Evolutionary conservation across 2,888 invertebrate species (phyloP).

Genomic region (Merodon equestris): DNA sequence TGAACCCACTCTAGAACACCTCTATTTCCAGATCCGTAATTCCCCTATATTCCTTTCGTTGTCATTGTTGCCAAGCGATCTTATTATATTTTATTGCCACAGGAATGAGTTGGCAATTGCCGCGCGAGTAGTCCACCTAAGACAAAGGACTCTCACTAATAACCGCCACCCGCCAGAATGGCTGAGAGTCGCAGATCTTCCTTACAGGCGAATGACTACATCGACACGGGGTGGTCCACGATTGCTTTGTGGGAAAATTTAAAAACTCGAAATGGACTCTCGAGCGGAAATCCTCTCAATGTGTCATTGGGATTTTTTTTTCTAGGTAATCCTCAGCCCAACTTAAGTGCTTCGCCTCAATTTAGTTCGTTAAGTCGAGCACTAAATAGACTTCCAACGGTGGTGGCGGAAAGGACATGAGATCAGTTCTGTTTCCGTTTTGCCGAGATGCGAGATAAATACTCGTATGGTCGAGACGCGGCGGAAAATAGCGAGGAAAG

Average conservation of each 20-base stretch:
- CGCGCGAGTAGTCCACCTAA: conserved; percentile 39
- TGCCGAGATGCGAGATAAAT: no score
- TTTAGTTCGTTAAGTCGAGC: conserved; percentile 61
- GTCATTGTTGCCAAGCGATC: conserved; percentile 49
- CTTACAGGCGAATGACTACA: no score
- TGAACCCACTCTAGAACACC: conserved; percentile 58
- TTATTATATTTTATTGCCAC: conserved; percentile 62
- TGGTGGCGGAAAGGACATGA: conserved; percentile 34
- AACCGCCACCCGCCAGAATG: not conserved
- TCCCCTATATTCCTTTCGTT: conserved; percentile 32
- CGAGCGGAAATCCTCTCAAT: conserved; percentile 57
- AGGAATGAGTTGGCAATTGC: conserved; percentile 53
- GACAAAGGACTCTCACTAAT: conserved; percentile 33
- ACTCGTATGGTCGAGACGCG: no score
- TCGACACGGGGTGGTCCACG: no score
- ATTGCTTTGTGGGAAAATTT: conserved; percentile 28
- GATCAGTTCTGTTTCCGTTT: conserved; percentile 57
- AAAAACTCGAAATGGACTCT: conserved; percentile 62
- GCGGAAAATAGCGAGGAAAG: not conserved
- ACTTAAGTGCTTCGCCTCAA: conserved; percentile 60
- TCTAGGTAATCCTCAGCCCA: conserved; percentile 56
- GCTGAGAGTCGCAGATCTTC: not conserved
- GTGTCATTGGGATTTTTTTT: conserved; percentile 60
- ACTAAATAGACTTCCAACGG: conserved; percentile 50
- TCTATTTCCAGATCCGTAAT: conserved; percentile 36